Base-by-base conservation (phyloP, 2,113 vertebrate genomes). In the Caretta caretta region DNA sequence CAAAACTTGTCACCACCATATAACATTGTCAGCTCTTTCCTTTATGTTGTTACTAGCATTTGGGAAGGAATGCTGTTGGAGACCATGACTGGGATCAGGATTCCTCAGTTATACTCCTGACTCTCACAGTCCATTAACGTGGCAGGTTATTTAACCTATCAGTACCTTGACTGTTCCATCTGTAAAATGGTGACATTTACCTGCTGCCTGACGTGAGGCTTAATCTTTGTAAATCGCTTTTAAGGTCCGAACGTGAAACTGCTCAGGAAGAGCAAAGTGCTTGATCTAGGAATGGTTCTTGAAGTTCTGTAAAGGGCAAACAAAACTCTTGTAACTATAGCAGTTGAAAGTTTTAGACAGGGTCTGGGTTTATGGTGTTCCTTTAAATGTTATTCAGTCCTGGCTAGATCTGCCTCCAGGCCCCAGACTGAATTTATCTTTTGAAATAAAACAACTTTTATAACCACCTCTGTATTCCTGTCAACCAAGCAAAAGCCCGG, bases 401-500 rank as follows among this genome's bases (percentile, higher is more conserved):
- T 27, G 24, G 42, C 72, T 46, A 76, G 38, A 42, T 76, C 10
- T 8, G 72, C 10, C 6, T 76, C 24, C 24, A 17, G 78, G 25
- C 13, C 27, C 54, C 59, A 8, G 17, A 76, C 42, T 76, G 53
- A 1, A 0, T 10, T 35, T 13, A n/a, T 42, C 7, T 0, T 42
- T 22, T 12, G 9, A 56, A 53, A 19, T 7, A 17, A 80, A 19
- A 5, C 3, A 65, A 17, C 9, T 57, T 35, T 11, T 25, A 1
- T 1, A 16, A 4, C 8, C 0, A 4, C 27, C 0, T 1, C 42
- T 17, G 12, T 38, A 2, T 53, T 81, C n/a, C 46, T 46, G 54
- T 49, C 65, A 16, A 17, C 25, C 19, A 1, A 25, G 17, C 80
- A 59, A 42, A 35, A 2, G 5, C 20, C 31, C 24, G 8, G 22